Evolutionary conservation across 2,797 vertebrate genomes (phyloP).

Genomic region (Schizothorax lantsangensis): DNA sequence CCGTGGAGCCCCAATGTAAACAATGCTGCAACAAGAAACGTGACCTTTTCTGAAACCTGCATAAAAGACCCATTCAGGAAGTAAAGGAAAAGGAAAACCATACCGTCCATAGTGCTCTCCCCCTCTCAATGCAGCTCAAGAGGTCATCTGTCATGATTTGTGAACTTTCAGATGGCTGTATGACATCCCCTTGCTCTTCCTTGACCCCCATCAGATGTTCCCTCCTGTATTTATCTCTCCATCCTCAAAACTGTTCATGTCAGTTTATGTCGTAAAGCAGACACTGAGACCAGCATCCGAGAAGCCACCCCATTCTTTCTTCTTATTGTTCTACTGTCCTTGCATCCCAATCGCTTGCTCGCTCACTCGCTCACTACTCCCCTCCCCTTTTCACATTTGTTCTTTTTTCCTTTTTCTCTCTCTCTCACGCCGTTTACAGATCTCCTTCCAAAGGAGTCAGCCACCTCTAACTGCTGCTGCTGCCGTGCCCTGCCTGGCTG

Average conservation of each 20-base stretch:
- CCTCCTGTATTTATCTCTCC: conserved; percentile 66
- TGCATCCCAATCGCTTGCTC: conserved; percentile 36
- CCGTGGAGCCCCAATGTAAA: not conserved
- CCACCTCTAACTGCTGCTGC: conserved; percentile 66
- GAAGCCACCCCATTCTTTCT: conserved; percentile 51
- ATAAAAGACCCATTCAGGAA: not conserved
- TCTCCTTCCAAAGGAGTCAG: conserved; percentile 67
- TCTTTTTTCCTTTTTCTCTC: conserved; percentile 47
- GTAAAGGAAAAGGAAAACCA: conserved; percentile 52
- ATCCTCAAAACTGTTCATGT: conserved; percentile 48
- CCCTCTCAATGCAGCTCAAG: conserved; percentile 70
- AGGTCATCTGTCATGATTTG: conserved; percentile 76
- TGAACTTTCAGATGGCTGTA: conserved; percentile 69
- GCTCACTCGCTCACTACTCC: conserved; percentile 19
- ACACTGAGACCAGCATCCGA: conserved; percentile 22
- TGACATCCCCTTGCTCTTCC: conserved; percentile 71
- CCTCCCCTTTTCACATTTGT: conserved; percentile 30
- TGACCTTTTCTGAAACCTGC: not conserved
- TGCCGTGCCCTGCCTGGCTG: conserved; percentile 63
- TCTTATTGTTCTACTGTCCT: conserved; percentile 54
- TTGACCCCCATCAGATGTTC: conserved; percentile 60
- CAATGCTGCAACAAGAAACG: conserved; percentile 9
- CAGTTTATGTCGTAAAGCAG: conserved; percentile 27
- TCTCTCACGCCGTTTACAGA: conserved; percentile 28
- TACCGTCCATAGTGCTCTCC: conserved; percentile 74